Base-by-base conservation (phyloP, 2,888 invertebrate species). In the Idaea straminata region DNA sequence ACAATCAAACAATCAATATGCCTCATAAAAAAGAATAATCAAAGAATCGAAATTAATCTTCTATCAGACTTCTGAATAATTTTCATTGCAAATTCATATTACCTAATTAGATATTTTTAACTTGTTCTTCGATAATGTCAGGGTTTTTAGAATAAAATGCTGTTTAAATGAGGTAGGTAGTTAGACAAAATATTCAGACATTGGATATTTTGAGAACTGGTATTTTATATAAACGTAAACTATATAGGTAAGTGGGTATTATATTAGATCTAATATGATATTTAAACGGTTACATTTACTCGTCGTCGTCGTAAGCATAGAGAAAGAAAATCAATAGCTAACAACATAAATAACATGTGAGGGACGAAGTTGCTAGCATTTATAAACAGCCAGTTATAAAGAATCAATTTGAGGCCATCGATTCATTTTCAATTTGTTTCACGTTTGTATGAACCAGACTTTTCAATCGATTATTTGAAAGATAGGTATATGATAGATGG, bases 361-460 rank as follows among this genome's bases (percentile, higher is more conserved):
- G 66, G 64, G 66, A 66, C 66, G 68, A 62, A 64, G 62, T 68
- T 61, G 64, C 61, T 62, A 61, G 65, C 62, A 57, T 47, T 25
- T 47, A 47, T 66, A 72, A 72, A 59, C 34, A 59, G 6, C 59
- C 64, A 58, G 60, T 68, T 69, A 69, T 65, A 69, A 57, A 63
- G 62, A 68, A 69, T 63, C 69, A 57, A 67, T 66, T 64, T 69
- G 66, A 70, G 60, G 58, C 59, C 61, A 64, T 67, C 63, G 63
- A 66, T 69, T 69, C 61, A 38, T 62, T 68, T 69, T 67, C 63
- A 71, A 71, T 68, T 69, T 64, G 62, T 62, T 68, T 72, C 65
- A 70, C 68, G 64, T 59, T 59, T 68, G 57, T 65, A 66, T 62
- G 64, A 68, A 59, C 61, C 60, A 62, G 60, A 63, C 68, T 61